Base-by-base conservation (phyloP, 2,888 invertebrate species). In the Trisateles emortualis region DNA sequence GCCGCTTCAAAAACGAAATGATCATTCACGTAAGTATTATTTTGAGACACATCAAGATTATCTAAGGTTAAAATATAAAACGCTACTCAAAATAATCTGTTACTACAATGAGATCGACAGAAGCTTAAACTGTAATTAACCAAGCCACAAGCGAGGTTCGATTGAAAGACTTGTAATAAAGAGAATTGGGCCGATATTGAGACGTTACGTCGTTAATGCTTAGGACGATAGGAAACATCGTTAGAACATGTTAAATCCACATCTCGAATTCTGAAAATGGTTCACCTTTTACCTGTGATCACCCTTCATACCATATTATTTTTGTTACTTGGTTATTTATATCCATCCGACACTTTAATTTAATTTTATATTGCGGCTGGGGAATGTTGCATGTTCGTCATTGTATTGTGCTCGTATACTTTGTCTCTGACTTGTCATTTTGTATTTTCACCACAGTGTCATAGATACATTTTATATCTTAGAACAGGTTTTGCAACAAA, bases 1-100 rank as follows among this genome's bases (percentile, higher is more conserved):
- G 95, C 95, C 94, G 95, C 95, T 95, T 95, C 95, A 94, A 95
- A 94, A 93, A 93, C 94, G 94, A 95, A 94, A 93, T 91, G 91
- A 93, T 94, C 93, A 93, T 95, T 95, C 95, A 95, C 95, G 95
- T 95, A 95, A 95, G 95, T 95, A 95, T 95, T 93, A 90, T 92
- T 92, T 92, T 92, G 91, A 89, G 88, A 91, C 92, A 90, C 92
- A 90, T 90, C 88, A 83, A 89, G 81, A 83, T 87, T 68, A 68
- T 69, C 69, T 74, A 66, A 55, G 71, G 58, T 61, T 65, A 57
- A 65, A 60, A 47, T 57, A 55, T 49, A 68, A 64, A 65, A 52
- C 56, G 59, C 64, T 45, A 66, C 67, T 70, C 60, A 65, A 60
- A 64, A 73, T 63, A 66, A 64, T 61, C 64, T 65, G 65, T 57